Conservation (phyloP, 2,888 invertebrate species). For the Seladonia tumulorum region DNA sequence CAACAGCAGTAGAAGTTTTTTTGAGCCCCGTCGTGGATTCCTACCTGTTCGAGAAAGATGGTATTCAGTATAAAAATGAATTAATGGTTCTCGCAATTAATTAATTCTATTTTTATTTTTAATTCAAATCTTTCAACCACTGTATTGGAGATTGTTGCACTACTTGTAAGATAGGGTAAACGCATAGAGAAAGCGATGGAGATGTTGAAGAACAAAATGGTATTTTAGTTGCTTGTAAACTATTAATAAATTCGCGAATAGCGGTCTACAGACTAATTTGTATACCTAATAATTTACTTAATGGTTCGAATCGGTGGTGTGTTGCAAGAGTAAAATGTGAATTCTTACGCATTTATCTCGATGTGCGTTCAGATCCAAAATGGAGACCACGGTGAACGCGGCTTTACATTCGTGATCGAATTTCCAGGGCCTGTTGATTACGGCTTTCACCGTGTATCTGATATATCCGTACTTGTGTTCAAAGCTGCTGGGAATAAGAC, state of each 20-base stretch:
- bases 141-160: background rate
- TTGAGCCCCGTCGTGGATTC: constrained; percentile 50
- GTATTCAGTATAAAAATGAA: background rate
- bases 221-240: too few relatives aligned
- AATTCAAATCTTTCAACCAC: background rate
- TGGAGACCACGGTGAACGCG: constrained; percentile 74
- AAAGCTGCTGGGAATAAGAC: constrained; percentile 91
- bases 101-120: background rate
- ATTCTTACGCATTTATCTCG: constrained; percentile 51
- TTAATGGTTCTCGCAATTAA: background rate
- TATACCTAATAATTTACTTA: background rate
- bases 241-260: too few relatives aligned
- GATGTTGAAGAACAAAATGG: too few relatives aligned
- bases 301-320: background rate
- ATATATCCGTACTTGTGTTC: constrained; percentile 88
- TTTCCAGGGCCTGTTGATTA: constrained; percentile 92
- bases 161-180: background rate
- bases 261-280: too few relatives aligned
- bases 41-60: constrained; percentile 46
- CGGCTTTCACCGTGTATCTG: constrained; percentile 91
- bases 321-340: background rate
- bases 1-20: constrained; percentile 87
- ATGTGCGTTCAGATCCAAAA: constrained; percentile 48
- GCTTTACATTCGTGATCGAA: constrained; percentile 92
- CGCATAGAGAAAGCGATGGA: too few relatives aligned